phyloP scores from a whole-genome alignment of 1,140 invertebrate genomes.

The Idris sp. region DNA sequence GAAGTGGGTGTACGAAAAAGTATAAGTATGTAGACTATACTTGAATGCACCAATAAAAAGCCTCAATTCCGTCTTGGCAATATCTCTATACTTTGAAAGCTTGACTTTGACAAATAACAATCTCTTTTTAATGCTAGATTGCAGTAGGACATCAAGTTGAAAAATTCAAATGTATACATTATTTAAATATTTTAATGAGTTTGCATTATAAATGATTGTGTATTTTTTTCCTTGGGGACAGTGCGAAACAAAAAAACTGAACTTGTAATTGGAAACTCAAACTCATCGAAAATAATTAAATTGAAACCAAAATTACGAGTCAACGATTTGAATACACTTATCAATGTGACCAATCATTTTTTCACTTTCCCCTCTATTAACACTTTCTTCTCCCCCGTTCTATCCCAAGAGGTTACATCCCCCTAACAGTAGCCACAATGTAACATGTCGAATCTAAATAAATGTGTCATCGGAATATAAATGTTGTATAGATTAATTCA shows the following conservation, averaged over 20 bases:
- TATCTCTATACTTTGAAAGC: conserved; percentile 32
- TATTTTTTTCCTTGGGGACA: too few relatives aligned
- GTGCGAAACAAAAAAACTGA: too few relatives aligned
- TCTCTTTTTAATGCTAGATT: conserved; percentile 26
- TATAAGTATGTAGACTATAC: conserved; percentile 43
- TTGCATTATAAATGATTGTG: too few relatives aligned
- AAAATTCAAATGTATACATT: too few relatives aligned
- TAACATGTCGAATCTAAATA: conserved; percentile 26
- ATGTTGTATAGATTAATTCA: conserved; percentile 50
- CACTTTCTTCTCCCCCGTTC: not conserved
- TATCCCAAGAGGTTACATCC: conserved; percentile 13
- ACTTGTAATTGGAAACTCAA: too few relatives aligned
- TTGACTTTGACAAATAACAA: conserved; percentile 38
- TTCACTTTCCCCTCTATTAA: conserved; percentile 16
- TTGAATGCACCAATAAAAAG: conserved; percentile 53
- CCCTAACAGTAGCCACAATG: conserved; percentile 5
- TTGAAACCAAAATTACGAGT: too few relatives aligned
- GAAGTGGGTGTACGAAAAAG: conserved; percentile 39
- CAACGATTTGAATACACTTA: too few relatives aligned
- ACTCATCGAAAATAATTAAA: too few relatives aligned
- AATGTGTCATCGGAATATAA: conserved; percentile 46
- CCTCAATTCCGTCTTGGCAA: conserved; percentile 40
- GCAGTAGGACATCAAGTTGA: too few relatives aligned
- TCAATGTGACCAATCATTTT: too few relatives aligned
- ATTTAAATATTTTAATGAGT: too few relatives aligned